phyloP scores from a whole-genome alignment of 2,113 vertebrate genomes.

The Myiagra hebetior region DNA sequence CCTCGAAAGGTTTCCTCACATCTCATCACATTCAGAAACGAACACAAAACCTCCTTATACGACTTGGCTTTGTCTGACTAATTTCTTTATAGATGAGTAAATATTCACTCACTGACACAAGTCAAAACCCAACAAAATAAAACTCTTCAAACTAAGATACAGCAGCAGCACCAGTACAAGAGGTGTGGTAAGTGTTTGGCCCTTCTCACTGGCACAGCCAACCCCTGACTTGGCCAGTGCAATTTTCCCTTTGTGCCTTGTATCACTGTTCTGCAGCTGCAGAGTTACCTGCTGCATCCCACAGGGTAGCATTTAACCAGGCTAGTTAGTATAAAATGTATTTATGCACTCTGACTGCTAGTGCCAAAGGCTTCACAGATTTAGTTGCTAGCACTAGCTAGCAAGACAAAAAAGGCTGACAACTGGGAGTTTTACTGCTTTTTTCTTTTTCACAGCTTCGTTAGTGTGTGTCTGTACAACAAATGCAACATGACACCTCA shows the following conservation, averaged over 20 bases:
- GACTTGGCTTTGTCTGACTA: not conserved
- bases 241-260: not conserved
- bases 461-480: not conserved
- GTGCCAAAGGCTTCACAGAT: slow-evolving; percentile 18
- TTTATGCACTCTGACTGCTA: slow-evolving; percentile 22
- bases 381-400: not conserved
- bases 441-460: not conserved
- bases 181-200: not conserved
- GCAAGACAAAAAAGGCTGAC: slow-evolving; percentile 18
- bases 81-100: not conserved
- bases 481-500: slow-evolving; percentile 6
- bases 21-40: not conserved
- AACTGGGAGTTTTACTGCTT: not conserved
- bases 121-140: not conserved
- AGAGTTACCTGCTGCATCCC: not conserved
- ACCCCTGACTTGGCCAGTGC: not conserved
- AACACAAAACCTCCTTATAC: not conserved
- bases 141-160: not conserved
- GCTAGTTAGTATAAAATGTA: not conserved
- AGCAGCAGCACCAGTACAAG: not conserved
- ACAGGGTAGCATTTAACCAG: not conserved
- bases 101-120: not conserved
- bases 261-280: not conserved
- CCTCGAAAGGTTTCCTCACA: not conserved
- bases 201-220: not conserved